Percentiles rank a stretch among this genome's conserved stretches.
Conservation (phyloP, 2,113 vertebrate species). For the Thalassoma bifasciatum region DNA sequence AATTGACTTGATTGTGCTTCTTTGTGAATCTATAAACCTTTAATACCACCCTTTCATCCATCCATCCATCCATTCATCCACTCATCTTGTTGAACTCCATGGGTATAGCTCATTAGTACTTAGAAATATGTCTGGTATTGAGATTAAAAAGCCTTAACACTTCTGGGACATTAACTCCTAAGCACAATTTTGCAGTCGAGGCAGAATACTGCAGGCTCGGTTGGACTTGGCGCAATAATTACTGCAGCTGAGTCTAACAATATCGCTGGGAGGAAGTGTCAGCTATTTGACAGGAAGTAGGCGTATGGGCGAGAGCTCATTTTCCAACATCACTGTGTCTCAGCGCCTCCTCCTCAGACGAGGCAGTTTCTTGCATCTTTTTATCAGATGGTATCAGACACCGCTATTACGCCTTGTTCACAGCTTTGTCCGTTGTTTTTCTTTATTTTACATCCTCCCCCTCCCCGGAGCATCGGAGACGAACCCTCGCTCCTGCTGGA, state of each 20-base stretch:
- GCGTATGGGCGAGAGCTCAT: slow-evolving; percentile 54
- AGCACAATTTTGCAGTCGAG: slow-evolving; percentile 83
- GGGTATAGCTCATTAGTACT: slow-evolving; percentile 63
- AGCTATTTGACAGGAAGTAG: slow-evolving; percentile 69
- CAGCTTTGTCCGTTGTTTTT: slow-evolving; percentile 59
- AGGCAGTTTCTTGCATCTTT: slow-evolving; percentile 69
- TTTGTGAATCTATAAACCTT: slow-evolving; percentile 79
- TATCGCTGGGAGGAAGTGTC: slow-evolving; percentile 71
- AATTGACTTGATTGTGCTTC: slow-evolving; percentile 77
- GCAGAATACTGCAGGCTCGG: slow-evolving; percentile 69
- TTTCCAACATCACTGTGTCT: slow-evolving; percentile 80
- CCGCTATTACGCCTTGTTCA: slow-evolving; percentile 64
- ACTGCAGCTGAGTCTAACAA: slow-evolving; percentile 61
- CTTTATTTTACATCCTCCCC: slow-evolving; percentile 10
- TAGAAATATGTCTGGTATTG: slow-evolving; percentile 75
- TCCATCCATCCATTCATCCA: slow-evolving; percentile 46
- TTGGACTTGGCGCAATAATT: slow-evolving; percentile 66
- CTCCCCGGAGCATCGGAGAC: slow-evolving; percentile 30
- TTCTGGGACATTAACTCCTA: slow-evolving; percentile 80
- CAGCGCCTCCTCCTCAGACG: slow-evolving; percentile 71
- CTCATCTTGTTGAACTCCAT: slow-evolving; percentile 56
- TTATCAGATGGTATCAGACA: slow-evolving; percentile 68
- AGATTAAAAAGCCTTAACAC: slow-evolving; percentile 84
- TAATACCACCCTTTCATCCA: slow-evolving; percentile 66
- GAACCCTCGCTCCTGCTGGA: slow-evolving; percentile 7